These are phyloP conservation scores for Eilema griseolum DNA, from an alignment of 2,888 invertebrate species.

Conservation along the genomic window DNA sequence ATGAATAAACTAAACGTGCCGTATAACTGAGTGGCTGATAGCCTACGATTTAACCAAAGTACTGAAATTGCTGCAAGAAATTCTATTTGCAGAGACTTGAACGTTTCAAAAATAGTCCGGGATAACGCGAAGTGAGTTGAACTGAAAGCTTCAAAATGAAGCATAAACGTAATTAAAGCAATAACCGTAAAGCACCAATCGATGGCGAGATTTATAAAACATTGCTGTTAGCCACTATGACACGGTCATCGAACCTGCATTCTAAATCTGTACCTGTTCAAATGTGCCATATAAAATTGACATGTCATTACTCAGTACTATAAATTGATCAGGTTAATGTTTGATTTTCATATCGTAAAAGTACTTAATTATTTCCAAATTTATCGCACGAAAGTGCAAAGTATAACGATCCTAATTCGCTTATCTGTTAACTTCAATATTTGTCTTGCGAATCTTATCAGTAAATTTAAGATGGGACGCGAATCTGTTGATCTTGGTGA, in stretches of 20 bases:
- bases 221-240: constrained; percentile 60
- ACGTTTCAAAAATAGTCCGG: constrained; percentile 55
- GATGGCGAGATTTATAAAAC: constrained; percentile 68
- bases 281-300: constrained; percentile 38
- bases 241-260: constrained; percentile 69
- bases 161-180: constrained; percentile 71
- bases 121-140: constrained; percentile 62
- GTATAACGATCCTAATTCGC: constrained; percentile 79
- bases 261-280: constrained; percentile 54
- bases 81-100: constrained; percentile 51
- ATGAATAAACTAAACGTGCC: constrained; percentile 24
- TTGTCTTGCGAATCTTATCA: constrained; percentile 74
- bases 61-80: constrained; percentile 33
- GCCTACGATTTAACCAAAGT: constrained; percentile 42
- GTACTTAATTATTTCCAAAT: constrained; percentile 68
- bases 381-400: constrained; percentile 79
- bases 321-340: constrained; percentile 25
- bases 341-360: constrained; percentile 61
- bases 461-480: constrained; percentile 69
- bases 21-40: constrained; percentile 37
- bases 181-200: constrained; percentile 71
- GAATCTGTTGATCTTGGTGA: constrained; percentile 72
- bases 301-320: constrained; percentile 31
- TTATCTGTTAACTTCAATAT: constrained; percentile 76
- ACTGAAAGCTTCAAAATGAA: constrained; percentile 70